phyloP scores from a whole-genome alignment of 2,888 invertebrate genomes.

The Pterostichus madidus region DNA sequence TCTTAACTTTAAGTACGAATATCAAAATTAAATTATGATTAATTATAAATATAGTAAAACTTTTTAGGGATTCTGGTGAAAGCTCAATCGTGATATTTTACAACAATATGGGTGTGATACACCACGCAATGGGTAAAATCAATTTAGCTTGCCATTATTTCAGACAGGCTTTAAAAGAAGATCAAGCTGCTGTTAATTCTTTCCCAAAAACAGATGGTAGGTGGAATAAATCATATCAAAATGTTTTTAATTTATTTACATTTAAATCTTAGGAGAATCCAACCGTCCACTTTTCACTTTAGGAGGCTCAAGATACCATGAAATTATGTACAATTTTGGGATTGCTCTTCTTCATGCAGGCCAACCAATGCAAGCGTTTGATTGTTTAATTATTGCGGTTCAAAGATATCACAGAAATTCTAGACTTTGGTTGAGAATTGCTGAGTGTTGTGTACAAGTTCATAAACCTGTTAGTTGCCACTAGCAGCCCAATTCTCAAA shows the following conservation, averaged over 20 bases:
- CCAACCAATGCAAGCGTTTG: constrained; percentile 91
- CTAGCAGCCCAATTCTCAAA: no score
- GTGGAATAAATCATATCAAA: background rate
- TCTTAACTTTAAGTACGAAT: constrained; percentile 77
- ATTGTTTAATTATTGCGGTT: constrained; percentile 92
- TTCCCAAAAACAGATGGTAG: constrained; percentile 75
- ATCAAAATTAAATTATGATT: constrained; percentile 29
- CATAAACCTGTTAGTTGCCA: constrained; percentile 77
- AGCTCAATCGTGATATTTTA: constrained; percentile 83
- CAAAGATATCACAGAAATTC: constrained; percentile 93
- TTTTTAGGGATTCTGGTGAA: constrained; percentile 80
- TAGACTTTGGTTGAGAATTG: constrained; percentile 93
- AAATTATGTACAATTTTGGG: constrained; percentile 90
- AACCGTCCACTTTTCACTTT: constrained; percentile 82
- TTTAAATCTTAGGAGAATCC: constrained; percentile 71
- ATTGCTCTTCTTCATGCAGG: constrained; percentile 90
- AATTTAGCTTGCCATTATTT: constrained; percentile 89
- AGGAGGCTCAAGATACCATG: constrained; percentile 82
- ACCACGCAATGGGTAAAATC: constrained; percentile 89
- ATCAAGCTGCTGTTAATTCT: constrained; percentile 78
- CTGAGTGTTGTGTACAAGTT: constrained; percentile 92
- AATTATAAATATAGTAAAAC: constrained; percentile 6
- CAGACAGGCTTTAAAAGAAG: constrained; percentile 88
- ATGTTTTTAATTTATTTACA: constrained; percentile 4
- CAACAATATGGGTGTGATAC: constrained; percentile 90